phyloP scores from a whole-genome alignment of 2,888 invertebrate genomes.

The Agonopterix alstromeriana region DNA sequence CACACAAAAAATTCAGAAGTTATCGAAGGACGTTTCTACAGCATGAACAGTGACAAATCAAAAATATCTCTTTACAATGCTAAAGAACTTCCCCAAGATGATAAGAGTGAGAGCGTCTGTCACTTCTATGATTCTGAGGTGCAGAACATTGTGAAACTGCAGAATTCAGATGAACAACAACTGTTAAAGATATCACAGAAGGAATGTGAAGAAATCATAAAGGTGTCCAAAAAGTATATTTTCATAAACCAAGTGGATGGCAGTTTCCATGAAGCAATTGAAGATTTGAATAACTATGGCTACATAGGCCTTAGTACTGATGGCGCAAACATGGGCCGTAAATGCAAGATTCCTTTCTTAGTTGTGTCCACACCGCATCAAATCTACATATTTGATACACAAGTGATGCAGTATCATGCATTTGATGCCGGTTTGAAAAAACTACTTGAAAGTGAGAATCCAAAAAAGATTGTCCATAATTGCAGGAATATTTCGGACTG shows the following conservation, averaged over 20 bases:
- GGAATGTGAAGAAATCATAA: constrained; percentile 59
- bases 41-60: constrained; percentile 60
- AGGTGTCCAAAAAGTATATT: constrained; percentile 55
- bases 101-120: constrained; percentile 46
- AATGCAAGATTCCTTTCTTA: constrained; percentile 67
- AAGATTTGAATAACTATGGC: constrained; percentile 47
- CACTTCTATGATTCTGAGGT: constrained; percentile 65
- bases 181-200: constrained; percentile 56
- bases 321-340: constrained; percentile 67
- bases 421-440: constrained; percentile 69
- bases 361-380: constrained; percentile 59
- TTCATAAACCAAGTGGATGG: constrained; percentile 68
- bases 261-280: constrained; percentile 55
- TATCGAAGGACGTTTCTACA: constrained; percentile 62
- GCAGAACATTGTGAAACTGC: constrained; percentile 55
- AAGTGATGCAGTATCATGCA: constrained; percentile 65
- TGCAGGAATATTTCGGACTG: constrained; percentile 76
- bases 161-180: constrained; percentile 40
- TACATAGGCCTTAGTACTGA: constrained; percentile 60
- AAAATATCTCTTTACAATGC: constrained; percentile 64
- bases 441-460: constrained; percentile 54
- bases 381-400: constrained; percentile 69
- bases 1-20: constrained; percentile 61
- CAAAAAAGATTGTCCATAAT: constrained; percentile 78
- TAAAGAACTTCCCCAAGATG: constrained; percentile 48